phyloP scores from a whole-genome alignment of 2,113 vertebrate species.

The Lipotes vexillifer region DNA sequence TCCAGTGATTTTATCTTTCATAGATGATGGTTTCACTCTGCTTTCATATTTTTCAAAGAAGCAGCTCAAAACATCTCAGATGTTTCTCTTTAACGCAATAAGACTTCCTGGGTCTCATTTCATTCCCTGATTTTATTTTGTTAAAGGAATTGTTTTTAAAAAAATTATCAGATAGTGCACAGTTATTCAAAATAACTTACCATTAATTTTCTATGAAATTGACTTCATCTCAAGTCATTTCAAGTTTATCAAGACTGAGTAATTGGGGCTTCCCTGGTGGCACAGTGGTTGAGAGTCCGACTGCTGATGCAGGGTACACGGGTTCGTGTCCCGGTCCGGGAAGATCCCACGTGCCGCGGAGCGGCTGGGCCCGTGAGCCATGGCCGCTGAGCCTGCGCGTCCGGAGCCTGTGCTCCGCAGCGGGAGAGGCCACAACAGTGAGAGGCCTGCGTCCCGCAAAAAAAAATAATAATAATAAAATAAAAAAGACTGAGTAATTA shows the following conservation, averaged over 20 bases:
- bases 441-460: too few relatives aligned
- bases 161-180: not conserved
- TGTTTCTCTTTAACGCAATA: conserved; percentile 47
- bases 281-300: too few relatives aligned
- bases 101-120: conserved; percentile 51
- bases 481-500: conserved; percentile 14
- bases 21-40: conserved; percentile 15
- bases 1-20: conserved; percentile 41
- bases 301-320: too few relatives aligned
- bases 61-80: conserved; percentile 59
- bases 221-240: conserved; percentile 30
- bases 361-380: too few relatives aligned
- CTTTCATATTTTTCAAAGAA: conserved; percentile 62
- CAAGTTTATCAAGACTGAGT: not conserved
- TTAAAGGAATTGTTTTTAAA: not conserved
- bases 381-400: too few relatives aligned
- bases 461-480: too few relatives aligned
- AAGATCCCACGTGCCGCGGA: too few relatives aligned
- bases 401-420: too few relatives aligned
- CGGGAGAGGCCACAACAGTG: too few relatives aligned
- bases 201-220: not conserved
- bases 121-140: conserved; percentile 49
- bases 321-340: too few relatives aligned
- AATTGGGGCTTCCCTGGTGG: not conserved
- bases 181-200: not conserved